Base-by-base conservation (phyloP, 64 coral and sea anemone species). In the Stichodactyla mertensii region DNA sequence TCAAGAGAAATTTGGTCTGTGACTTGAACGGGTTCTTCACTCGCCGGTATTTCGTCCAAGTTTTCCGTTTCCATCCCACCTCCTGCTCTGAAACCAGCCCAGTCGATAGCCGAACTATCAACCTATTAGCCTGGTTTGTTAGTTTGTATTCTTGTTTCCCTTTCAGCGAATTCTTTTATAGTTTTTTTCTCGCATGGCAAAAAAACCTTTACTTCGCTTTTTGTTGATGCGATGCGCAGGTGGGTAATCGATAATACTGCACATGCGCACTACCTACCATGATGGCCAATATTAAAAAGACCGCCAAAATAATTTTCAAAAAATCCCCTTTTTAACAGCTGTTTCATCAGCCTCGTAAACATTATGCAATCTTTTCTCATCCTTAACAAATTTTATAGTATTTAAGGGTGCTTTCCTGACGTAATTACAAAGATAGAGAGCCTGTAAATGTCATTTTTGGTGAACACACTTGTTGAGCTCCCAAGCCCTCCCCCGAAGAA, bases 181-280 rank as follows among this genome's bases (percentile, higher is more conserved):
- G 20, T 85, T 85, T 85, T 85, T 64, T 64, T 36, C 83, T 64
- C 83, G 27, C 83, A 85, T 85, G 83, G 61, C 83, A 85, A 85
- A 85, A 85, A 85, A 85, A 52, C 60, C 54, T 56, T 85, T 52
- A 85, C 52, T 61, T 64, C 57, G 83, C 83, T 61, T 85, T 85
- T 64, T 85, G 83, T 85, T 85, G 83, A 85, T 85, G 83, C 83
- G 55, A 85, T 85, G 83, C 83, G 60, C 83, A 85, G 83, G 83
- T 85, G 83, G 83, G 83, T 85, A 85, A 85, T 85, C 83, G 83
- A 85, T 85, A 85, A 85, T 51, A 85, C 83, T 85, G 83, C 45
- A 52, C 83, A 60, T 85, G 83, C 55, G 83, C 83, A 61, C 16
- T 85, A 6, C 6, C 22, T 36, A 7, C 78, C 20, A 81, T 20